A percentile compares a stretch with the other conserved stretches of the same genome.
phyloP scores from a whole-genome alignment of 2,113 vertebrate genomes.

The Columbina picui region DNA sequence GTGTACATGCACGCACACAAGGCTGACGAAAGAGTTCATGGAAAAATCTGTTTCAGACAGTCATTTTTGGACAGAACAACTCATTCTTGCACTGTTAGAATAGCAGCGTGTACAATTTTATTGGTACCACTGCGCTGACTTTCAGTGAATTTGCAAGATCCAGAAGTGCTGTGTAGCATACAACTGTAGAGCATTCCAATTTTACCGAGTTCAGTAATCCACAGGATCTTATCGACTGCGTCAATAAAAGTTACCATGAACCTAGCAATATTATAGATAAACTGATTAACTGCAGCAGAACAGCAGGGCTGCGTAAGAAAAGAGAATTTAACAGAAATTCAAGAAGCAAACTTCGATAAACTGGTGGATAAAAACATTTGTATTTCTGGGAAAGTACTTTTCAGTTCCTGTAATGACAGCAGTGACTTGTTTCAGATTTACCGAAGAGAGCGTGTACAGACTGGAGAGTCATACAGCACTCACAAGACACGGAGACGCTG shows the following conservation, averaged over 20 bases:
- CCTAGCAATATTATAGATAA: neutral
- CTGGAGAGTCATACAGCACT: conserved; percentile 1
- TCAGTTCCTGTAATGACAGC: neutral
- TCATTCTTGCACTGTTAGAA: neutral
- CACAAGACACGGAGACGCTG: neutral
- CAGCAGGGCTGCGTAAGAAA: neutral
- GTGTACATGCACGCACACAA: neutral
- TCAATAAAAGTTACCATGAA: neutral
- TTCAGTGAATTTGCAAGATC: neutral
- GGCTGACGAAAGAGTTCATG: neutral
- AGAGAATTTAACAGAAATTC: neutral
- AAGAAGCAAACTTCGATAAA: neutral
- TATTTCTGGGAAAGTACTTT: neutral
- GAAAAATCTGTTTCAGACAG: conserved; percentile 31
- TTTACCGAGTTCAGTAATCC: neutral
- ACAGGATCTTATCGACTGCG: neutral
- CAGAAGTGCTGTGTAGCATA: neutral
- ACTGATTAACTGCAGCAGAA: neutral
- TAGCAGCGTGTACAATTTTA: neutral
- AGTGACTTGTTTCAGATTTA: neutral
- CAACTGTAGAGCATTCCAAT: neutral
- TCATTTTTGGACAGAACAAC: neutral
- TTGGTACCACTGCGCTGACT: neutral
- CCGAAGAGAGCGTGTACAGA: neutral
- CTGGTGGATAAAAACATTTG: neutral